A percentile compares a stretch with the other conserved stretches of the same genome.
Evolutionary conservation across 2,797 vertebrate species (phyloP).

Genomic region (Pangasius larnaudii): DNA sequence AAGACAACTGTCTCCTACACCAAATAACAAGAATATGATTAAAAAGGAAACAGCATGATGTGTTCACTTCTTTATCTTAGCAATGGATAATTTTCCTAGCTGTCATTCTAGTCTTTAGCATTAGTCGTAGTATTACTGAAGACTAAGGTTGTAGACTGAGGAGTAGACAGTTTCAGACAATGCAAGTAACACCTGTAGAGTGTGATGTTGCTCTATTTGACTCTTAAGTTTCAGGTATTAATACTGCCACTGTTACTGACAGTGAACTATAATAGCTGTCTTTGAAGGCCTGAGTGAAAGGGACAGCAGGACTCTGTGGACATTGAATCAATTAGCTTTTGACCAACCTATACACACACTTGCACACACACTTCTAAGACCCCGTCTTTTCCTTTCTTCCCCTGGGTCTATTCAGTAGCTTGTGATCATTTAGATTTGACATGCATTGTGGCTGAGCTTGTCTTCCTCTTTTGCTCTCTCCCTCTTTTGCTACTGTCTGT

Average conservation of each 20-base stretch:
- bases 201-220: conserved; percentile 40
- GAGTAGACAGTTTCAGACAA: conserved; percentile 13
- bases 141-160: background rate
- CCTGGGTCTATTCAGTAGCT: conserved; percentile 85
- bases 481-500: conserved; percentile 77
- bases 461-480: conserved; percentile 68
- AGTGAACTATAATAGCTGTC: conserved; percentile 50
- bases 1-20: conserved; percentile 22
- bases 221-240: conserved; percentile 48
- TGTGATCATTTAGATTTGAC: conserved; percentile 92
- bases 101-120: background rate
- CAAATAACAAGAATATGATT: background rate
- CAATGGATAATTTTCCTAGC: background rate
- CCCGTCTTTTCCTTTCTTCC: conserved; percentile 58
- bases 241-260: conserved; percentile 45
- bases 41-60: conserved; percentile 3
- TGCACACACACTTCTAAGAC: conserved; percentile 46
- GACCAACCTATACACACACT: conserved; percentile 61
- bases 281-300: conserved; percentile 63
- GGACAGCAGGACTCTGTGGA: conserved; percentile 81
- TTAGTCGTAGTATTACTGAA: background rate
- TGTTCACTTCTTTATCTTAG: background rate
- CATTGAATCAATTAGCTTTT: conserved; percentile 87
- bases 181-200: conserved; percentile 43
- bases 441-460: conserved; percentile 86